These are phyloP conservation scores for Oceanites oceanicus DNA, from an alignment of 2,113 vertebrate genomes.

Conservation along the genomic window DNA sequence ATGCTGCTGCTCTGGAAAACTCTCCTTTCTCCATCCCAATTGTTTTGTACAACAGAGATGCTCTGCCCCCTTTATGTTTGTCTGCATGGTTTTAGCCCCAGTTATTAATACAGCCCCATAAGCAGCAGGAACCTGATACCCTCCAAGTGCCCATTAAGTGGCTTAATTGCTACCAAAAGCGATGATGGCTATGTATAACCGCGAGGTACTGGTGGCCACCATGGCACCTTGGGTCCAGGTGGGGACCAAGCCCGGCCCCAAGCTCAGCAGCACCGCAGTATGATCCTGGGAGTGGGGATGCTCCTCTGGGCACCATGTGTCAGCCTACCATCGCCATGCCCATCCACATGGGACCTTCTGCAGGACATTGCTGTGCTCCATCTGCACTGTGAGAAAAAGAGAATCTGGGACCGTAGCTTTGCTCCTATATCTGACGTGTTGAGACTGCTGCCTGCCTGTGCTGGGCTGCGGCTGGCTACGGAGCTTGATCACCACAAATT, in stretches of 20 bases:
- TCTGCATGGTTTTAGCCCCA: accelerated
- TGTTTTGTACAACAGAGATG: neutral
- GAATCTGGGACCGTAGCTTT: neutral
- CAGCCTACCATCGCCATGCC: neutral
- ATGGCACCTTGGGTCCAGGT: accelerated
- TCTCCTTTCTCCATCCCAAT: neutral
- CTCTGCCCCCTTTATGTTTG: neutral
- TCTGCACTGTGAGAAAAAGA: neutral
- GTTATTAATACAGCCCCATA: neutral
- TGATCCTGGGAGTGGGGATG: neutral
- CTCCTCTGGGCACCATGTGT: neutral
- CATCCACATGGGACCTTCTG: neutral
- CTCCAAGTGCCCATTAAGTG: accelerated
- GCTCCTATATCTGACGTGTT: neutral
- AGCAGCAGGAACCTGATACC: neutral
- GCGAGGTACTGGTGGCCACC: neutral
- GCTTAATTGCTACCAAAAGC: neutral
- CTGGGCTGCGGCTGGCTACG: neutral
- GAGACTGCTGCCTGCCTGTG: neutral
- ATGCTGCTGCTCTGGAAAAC: neutral
- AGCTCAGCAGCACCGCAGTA: accelerated
- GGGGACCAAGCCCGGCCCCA: neutral
- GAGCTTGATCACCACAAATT: neutral
- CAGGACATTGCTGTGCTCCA: neutral
- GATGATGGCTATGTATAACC: accelerated